phyloP scores from a whole-genome alignment of 2,888 invertebrate species.

The Drosophila anomalata region DNA sequence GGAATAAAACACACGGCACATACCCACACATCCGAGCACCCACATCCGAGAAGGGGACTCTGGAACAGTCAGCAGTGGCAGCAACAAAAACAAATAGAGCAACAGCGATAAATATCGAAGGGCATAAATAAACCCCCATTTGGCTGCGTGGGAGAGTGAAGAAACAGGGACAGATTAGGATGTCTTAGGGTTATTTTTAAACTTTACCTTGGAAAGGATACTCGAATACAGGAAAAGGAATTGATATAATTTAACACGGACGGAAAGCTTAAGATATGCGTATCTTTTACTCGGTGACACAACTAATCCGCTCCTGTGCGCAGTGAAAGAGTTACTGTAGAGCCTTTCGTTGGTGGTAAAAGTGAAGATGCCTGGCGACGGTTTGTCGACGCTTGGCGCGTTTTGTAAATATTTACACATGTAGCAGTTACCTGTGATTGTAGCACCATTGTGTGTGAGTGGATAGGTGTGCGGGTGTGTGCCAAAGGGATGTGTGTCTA shows the following conservation, averaged over 20 bases:
- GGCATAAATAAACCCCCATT: slow-evolving; percentile 67
- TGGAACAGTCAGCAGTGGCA: slow-evolving; percentile 19
- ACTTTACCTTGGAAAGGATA: not conserved
- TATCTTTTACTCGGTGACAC: not conserved
- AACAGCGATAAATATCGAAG: slow-evolving; percentile 63
- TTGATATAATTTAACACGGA: not conserved
- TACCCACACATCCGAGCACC: not conserved
- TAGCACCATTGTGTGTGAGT: slow-evolving; percentile 42
- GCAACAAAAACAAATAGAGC: slow-evolving; percentile 42
- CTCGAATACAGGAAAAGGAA: not conserved
- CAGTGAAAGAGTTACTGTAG: slow-evolving; percentile 44
- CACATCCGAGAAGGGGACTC: slow-evolving; percentile 8
- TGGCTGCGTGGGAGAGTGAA: slow-evolving; percentile 19
- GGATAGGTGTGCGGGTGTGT: slow-evolving; percentile 5
- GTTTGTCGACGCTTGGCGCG: slow-evolving; percentile 77
- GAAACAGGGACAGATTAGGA: slow-evolving; percentile 17
- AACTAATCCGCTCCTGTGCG: slow-evolving; percentile 16
- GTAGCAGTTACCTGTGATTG: slow-evolving; percentile 78
- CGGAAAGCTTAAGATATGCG: not conserved
- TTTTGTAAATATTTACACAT: slow-evolving; percentile 79
- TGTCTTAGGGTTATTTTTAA: not conserved
- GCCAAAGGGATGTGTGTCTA: slow-evolving; percentile 35
- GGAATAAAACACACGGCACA: slow-evolving; percentile 41
- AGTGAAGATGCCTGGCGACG: slow-evolving; percentile 66
- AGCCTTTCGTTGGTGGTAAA: slow-evolving; percentile 56